phyloP scores from a whole-genome alignment of 2,113 vertebrate species.

The Gavialis gangeticus region DNA sequence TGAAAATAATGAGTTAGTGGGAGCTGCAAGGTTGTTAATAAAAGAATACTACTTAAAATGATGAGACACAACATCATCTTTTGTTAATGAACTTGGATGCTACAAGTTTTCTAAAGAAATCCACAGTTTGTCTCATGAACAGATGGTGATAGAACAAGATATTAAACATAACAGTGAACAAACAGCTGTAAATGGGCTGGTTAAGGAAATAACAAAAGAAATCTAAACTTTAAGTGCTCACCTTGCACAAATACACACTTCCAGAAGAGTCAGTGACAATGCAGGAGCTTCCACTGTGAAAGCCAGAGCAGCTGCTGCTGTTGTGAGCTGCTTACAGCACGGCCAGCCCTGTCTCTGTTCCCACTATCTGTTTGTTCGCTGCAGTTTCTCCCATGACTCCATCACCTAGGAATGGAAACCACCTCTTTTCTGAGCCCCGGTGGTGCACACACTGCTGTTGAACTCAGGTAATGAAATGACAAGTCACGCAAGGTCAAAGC shows the following conservation, averaged over 20 bases:
- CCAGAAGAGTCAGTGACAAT: slow-evolving; percentile 27
- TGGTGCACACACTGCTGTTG: not conserved
- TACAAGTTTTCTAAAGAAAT: not conserved
- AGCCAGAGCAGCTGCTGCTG: slow-evolving; percentile 60
- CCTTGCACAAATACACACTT: slow-evolving; percentile 45
- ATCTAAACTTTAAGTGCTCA: slow-evolving; percentile 29
- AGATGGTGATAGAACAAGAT: not conserved
- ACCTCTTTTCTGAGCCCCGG: slow-evolving; percentile 1
- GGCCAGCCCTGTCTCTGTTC: slow-evolving; percentile 43
- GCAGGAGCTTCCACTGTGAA: not conserved
- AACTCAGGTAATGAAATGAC: slow-evolving; percentile 10
- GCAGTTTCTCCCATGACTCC: slow-evolving; percentile 77
- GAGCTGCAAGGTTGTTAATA: not conserved
- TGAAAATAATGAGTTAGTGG: not conserved
- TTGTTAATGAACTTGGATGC: rapidly evolving
- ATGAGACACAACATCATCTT: not conserved
- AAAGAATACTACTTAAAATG: not conserved
- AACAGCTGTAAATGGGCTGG: slow-evolving; percentile 25
- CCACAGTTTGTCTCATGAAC: not conserved
- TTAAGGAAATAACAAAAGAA: not conserved
- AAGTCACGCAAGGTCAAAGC: slow-evolving; percentile 56
- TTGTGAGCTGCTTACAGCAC: slow-evolving; percentile 10
- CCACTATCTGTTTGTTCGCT: slow-evolving; percentile 43
- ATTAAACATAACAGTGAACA: rapidly evolving
- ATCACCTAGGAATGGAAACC: slow-evolving; percentile 74